Base-by-base conservation (phyloP, 1,140 invertebrate genomes). In the Drosophila repleta region DNA sequence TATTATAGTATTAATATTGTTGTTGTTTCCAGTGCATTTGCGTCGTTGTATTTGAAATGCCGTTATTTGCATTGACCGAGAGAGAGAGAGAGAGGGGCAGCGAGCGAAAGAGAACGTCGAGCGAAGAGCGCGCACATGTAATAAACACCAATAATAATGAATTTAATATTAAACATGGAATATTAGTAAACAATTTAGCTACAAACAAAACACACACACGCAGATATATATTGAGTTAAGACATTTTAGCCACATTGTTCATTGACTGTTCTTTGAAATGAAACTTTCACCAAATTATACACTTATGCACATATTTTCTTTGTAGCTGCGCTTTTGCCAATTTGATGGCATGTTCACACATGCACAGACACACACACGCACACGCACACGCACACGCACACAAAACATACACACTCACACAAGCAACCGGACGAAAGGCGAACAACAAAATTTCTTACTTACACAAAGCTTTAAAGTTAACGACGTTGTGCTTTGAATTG, bases 221-320 rank as follows among this genome's bases (percentile, higher is more conserved):
- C 51, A 51, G 13, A 39, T 0, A 51, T 41, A 24, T 43, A 24
- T 43, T 46, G 7, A 45, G 52, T 46, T 15, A 32, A 17, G 39
- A 4, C 48, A 17, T 20, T 64, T 11, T 29, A 66, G 37, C 39
- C 67, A 65, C 61, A 35, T 57, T 51, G 8, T 26, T 74, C 32
- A 13, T 32, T 18, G 43, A 43, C n/a, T 20, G 43, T 51, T 56
- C 65, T 60, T 76, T 58, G 57, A 65, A 67, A 53, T 43, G 15
- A 10, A 75, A 79, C 79, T 83, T 83, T 83, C 79, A 83, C 79
- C 78, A 79, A 81, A 84, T 73, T 83, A 65, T 66, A 83, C 75
- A 84, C 65, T 48, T 49, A 56, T 72, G 69, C 69, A 72, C 58
- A 49, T 29, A 29, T 37, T 51, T 26, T 66, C 43, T 53, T 45